Percentiles rank a stretch among this genome's conserved stretches.
These are phyloP conservation scores for Campylomormyrus numenius DNA, from an alignment of 2,113 vertebrate species.

Conservation along the genomic window DNA sequence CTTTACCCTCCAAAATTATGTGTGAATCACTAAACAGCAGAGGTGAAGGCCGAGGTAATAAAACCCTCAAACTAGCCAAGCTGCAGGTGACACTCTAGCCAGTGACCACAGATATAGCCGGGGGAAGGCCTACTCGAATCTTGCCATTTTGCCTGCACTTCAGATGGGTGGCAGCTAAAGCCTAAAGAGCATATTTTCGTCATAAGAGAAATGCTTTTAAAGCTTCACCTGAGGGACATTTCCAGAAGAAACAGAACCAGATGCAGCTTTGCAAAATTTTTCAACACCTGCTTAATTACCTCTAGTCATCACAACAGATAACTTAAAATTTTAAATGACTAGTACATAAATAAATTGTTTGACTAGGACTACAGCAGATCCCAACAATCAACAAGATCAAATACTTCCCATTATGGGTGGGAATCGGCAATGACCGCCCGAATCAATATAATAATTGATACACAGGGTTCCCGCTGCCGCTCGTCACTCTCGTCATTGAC, in stretches of 20 bases:
- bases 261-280: background rate
- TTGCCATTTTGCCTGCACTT: background rate
- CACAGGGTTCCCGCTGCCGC: no score
- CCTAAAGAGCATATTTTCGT: background rate
- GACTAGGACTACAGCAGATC: background rate
- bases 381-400: background rate
- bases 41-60: background rate
- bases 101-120: background rate
- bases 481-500: no score
- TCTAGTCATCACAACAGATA: background rate
- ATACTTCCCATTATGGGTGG: background rate
- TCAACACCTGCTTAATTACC: background rate
- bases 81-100: background rate
- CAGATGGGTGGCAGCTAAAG: background rate
- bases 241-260: background rate
- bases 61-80: background rate
- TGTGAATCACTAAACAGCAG: background rate
- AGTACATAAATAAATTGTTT: background rate
- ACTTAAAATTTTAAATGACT: background rate
- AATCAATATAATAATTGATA: background rate
- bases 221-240: background rate
- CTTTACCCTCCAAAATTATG: background rate
- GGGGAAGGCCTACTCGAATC: background rate
- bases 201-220: background rate
- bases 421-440: background rate